phyloP scores from a whole-genome alignment of 1,140 invertebrate genomes.

The Drosophila lacertosa region DNA sequence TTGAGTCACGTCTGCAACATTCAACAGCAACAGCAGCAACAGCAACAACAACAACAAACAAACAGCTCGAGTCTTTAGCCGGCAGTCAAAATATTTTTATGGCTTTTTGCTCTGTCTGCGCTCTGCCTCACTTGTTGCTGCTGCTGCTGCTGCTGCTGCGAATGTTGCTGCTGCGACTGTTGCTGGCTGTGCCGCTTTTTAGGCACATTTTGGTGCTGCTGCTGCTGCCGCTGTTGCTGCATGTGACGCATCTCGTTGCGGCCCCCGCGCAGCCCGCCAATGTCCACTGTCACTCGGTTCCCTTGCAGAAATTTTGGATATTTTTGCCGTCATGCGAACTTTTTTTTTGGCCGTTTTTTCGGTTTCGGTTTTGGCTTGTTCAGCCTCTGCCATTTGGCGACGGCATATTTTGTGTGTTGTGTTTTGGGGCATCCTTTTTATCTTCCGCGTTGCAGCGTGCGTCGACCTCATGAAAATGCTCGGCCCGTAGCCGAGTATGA shows the following conservation, averaged over 20 bases:
- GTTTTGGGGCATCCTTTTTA: constrained; percentile 78
- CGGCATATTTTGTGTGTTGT: constrained; percentile 58
- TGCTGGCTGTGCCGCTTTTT: constrained; percentile 52
- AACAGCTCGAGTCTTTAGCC: constrained; percentile 47
- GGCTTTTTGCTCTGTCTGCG: constrained; percentile 50
- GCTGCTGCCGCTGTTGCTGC: constrained; percentile 45
- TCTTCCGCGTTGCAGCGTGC: constrained; percentile 77
- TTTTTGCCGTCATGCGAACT: constrained; percentile 57
- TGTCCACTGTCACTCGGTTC: constrained; percentile 41
- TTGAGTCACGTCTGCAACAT: constrained; percentile 48
- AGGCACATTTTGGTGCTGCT: constrained; percentile 52
- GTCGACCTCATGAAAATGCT: constrained; percentile 45
- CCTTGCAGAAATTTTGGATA: constrained; percentile 74
- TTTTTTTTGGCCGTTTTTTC: constrained; percentile 24
- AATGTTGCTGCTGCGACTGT: not conserved
- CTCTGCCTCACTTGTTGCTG: constrained; percentile 72
- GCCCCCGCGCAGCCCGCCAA: not conserved
- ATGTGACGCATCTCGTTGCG: constrained; percentile 68
- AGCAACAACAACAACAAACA: constrained; percentile 39
- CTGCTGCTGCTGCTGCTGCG: constrained; percentile 6
- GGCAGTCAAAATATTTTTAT: constrained; percentile 77
- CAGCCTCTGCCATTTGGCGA: constrained; percentile 61
- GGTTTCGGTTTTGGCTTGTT: constrained; percentile 40
- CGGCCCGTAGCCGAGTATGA: constrained; percentile 38
- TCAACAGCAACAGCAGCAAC: constrained; percentile 12